These are phyloP conservation scores for Lasioglossum leucozonium DNA, from an alignment of 2,888 invertebrate genomes.

Conservation along the genomic window DNA sequence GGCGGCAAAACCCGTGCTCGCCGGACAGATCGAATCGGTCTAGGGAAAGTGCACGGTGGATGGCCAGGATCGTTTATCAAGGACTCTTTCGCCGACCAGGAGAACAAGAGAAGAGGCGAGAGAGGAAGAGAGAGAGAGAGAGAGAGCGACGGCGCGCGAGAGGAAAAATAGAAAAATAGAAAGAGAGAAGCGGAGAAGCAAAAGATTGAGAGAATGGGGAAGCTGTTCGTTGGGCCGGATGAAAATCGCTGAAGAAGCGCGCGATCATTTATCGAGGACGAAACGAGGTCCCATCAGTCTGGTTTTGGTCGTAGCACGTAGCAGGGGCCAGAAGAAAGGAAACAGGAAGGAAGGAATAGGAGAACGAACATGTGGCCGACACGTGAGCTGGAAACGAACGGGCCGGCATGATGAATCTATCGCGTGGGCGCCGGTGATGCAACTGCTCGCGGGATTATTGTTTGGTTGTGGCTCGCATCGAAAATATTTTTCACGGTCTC, in stretches of 20 bases:
- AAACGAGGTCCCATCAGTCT: conserved; percentile 65
- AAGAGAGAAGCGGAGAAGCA: background rate
- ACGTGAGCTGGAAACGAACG: conserved; percentile 68
- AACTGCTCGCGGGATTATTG: conserved; percentile 39
- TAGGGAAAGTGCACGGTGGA: conserved; percentile 47
- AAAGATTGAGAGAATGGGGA: background rate
- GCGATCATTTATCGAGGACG: conserved; percentile 66
- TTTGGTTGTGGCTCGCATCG: conserved; percentile 29
- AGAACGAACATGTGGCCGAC: conserved; percentile 69
- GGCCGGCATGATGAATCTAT: conserved; percentile 65
- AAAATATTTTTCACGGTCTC: conserved; percentile 37
- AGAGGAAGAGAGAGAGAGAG: background rate
- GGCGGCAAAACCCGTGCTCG: conserved; percentile 48
- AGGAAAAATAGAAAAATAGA: background rate
- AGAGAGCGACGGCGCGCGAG: background rate
- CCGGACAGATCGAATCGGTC: conserved; percentile 49
- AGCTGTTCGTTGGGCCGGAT: conserved; percentile 60
- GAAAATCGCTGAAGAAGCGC: conserved; percentile 71
- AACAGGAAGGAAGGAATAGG: conserved; percentile 66
- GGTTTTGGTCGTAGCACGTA: conserved; percentile 53
- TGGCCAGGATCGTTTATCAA: conserved; percentile 64
- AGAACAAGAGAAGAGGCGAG: background rate
- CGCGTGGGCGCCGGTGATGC: conserved; percentile 46
- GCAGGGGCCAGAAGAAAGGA: conserved; percentile 40
- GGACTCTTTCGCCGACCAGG: conserved; percentile 47